These are phyloP conservation scores for Echinometra lucunter DNA, from an alignment of 53 echinoderm and acorn worm species.

Conservation along the genomic window DNA sequence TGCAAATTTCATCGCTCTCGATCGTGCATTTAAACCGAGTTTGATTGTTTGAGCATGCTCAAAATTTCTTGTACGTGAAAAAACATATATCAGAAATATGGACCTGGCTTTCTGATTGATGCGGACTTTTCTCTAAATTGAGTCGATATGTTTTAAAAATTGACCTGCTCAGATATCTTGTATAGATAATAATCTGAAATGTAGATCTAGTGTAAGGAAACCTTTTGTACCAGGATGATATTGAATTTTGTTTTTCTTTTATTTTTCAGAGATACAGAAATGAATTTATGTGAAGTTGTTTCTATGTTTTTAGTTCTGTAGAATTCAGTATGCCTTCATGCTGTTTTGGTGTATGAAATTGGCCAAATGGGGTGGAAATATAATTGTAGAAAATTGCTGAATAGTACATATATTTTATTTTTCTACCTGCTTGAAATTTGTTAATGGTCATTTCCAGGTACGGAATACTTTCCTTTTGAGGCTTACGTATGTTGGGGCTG, in stretches of 20 bases:
- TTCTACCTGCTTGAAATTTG: background rate
- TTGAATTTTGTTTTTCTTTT: background rate
- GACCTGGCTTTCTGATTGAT: too few relatives aligned
- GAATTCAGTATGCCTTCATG: background rate
- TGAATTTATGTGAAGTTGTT: background rate
- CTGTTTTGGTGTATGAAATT: background rate
- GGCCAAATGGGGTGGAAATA: background rate
- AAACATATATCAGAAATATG: too few relatives aligned
- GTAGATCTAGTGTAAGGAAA: too few relatives aligned
- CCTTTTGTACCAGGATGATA: background rate
- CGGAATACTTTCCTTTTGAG: background rate
- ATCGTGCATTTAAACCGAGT: too few relatives aligned
- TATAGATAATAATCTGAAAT: too few relatives aligned
- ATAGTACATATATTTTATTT: background rate
- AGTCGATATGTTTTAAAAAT: too few relatives aligned
- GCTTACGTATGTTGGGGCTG: background rate
- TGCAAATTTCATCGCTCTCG: too few relatives aligned
- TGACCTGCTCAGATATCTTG: too few relatives aligned
- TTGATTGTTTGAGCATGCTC: too few relatives aligned
- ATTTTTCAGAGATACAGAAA: background rate
- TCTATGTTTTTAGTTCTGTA: background rate
- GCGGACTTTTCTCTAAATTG: too few relatives aligned
- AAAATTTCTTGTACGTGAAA: too few relatives aligned
- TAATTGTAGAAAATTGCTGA: background rate
- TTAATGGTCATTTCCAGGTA: background rate